phyloP scores from a whole-genome alignment of 2,888 invertebrate species.

The Emmelina monodactyla region DNA sequence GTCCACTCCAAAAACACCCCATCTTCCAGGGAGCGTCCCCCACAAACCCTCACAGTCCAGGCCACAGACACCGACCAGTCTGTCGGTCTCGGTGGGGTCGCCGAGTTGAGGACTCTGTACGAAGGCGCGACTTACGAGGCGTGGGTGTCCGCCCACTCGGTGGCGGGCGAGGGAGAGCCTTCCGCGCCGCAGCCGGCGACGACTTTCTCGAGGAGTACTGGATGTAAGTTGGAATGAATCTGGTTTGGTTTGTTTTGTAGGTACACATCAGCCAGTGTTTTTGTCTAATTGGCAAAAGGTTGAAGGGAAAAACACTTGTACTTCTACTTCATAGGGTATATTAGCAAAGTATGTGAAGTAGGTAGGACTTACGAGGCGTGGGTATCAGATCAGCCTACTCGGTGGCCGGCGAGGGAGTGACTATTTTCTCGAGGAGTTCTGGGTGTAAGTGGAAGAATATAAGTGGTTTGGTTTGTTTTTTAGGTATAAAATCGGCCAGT shows the following conservation, averaged over 20 bases:
- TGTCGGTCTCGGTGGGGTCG: slow-evolving; percentile 58
- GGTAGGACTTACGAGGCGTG: too few relatives aligned
- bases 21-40: slow-evolving; percentile 47
- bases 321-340: too few relatives aligned
- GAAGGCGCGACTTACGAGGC: slow-evolving; percentile 84
- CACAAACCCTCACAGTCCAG: slow-evolving; percentile 51
- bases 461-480: too few relatives aligned
- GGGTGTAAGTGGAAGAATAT: too few relatives aligned
- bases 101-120: slow-evolving; percentile 72
- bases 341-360: too few relatives aligned
- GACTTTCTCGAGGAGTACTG: slow-evolving; percentile 77
- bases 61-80: slow-evolving; percentile 40
- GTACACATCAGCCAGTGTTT: not conserved
- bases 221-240: too few relatives aligned
- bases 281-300: not conserved
- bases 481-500: too few relatives aligned
- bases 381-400: too few relatives aligned
- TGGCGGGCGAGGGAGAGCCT: slow-evolving; percentile 81
- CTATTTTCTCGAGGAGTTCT: too few relatives aligned
- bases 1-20: too few relatives aligned
- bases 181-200: slow-evolving; percentile 79
- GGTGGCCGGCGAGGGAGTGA: too few relatives aligned
- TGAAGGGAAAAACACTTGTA: too few relatives aligned
- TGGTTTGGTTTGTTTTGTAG: not conserved
- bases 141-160: slow-evolving; percentile 86